Conservation (phyloP, 2,797 vertebrate genomes). For the Stomatorhinus walkeri region DNA sequence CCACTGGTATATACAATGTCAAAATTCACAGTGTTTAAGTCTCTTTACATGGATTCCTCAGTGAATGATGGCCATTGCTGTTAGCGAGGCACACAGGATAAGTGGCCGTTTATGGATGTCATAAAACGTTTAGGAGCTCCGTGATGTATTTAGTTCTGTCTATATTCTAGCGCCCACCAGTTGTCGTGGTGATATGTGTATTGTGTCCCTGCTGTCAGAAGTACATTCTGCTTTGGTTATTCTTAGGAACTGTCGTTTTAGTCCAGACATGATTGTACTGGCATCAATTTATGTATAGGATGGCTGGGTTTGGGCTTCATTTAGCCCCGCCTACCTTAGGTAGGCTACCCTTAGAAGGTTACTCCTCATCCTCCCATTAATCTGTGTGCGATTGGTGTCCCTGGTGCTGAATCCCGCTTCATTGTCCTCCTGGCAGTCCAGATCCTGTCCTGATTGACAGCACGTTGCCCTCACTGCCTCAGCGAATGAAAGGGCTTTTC, state of each 20-base stretch:
- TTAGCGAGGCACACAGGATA: not conserved
- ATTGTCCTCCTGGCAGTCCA: not conserved
- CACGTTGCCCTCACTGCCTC: not conserved
- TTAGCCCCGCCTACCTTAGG: not conserved
- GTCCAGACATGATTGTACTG: not conserved
- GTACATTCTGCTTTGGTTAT: not conserved
- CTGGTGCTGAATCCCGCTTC: not conserved
- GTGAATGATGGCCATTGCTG: not conserved
- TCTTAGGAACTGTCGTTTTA: not conserved
- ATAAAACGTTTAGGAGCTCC: conserved; percentile 6
- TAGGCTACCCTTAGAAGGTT: no score
- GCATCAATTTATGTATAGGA: not conserved
- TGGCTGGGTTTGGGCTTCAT: not conserved
- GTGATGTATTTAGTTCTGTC: not conserved
- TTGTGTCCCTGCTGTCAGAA: not conserved
- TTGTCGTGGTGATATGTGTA: not conserved
- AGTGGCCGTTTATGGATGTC: conserved; percentile 17
- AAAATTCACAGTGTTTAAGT: not conserved
- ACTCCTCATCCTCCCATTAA: not conserved
- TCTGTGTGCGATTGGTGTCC: not conserved
- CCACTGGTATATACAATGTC: not conserved
- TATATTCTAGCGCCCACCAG: not conserved
- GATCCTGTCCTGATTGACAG: not conserved
- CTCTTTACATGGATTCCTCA: not conserved
- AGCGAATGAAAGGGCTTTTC: not conserved